These are phyloP conservation scores for Leucoraja ocellata DNA, from an alignment of 2,797 vertebrate genomes.

Conservation along the genomic window DNA sequence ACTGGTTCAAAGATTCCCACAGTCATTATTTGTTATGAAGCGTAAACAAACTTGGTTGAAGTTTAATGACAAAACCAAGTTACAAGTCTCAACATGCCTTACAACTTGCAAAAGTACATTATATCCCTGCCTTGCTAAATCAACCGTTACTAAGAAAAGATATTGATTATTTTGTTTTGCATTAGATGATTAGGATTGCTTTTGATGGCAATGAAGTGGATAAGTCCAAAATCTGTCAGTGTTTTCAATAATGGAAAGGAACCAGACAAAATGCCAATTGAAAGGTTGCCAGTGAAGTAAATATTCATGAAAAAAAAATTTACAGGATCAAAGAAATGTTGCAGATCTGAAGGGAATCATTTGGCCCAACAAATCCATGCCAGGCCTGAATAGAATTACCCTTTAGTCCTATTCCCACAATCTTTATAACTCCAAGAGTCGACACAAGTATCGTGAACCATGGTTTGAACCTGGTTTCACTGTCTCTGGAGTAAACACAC, in stretches of 20 bases:
- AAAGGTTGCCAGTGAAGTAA: not conserved
- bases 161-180: not conserved
- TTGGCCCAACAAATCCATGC: no score
- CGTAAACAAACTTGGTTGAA: not conserved
- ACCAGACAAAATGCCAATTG: not conserved
- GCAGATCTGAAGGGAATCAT: no score
- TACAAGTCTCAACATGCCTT: not conserved
- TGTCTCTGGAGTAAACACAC: no score
- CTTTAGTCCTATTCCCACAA: no score
- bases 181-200: not conserved
- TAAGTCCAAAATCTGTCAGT: not conserved
- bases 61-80: not conserved
- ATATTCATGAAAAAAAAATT: not conserved
- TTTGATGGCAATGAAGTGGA: not conserved
- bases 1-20: not conserved
- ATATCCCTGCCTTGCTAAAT: not conserved
- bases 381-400: no score
- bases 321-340: no score
- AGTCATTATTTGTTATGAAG: not conserved
- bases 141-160: not conserved
- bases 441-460: no score
- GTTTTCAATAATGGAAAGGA: not conserved
- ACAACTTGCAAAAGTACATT: not conserved
- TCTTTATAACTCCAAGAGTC: no score
- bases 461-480: no score